Conservation (phyloP, 2,113 vertebrate species). For the Talpa occidentalis region DNA sequence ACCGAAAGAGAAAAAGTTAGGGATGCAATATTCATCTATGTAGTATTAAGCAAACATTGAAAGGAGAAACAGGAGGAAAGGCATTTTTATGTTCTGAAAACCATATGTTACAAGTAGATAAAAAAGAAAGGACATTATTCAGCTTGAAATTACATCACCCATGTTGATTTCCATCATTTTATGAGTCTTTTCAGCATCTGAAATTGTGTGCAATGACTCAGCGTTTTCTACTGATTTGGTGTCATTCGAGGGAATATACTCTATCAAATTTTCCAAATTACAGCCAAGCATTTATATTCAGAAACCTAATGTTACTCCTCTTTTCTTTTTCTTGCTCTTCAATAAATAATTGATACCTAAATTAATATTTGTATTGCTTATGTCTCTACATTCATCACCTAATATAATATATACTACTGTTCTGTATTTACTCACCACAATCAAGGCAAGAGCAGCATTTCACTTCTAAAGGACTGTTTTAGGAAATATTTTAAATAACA, state of each 20-base stretch:
- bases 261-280: background rate
- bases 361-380: background rate
- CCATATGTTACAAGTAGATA: background rate
- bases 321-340: background rate
- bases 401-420: background rate
- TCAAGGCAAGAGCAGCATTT: background rate
- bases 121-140: conserved; percentile 16
- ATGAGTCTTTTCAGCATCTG: conserved; percentile 9
- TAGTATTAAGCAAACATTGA: background rate
- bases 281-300: background rate
- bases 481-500: background rate
- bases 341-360: background rate
- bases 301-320: background rate
- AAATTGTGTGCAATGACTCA: background rate
- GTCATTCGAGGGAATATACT: background rate
- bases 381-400: background rate
- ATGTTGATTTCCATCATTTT: conserved; percentile 10
- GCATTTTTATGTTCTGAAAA: conserved; percentile 34
- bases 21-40: conserved; percentile 29
- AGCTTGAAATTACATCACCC: background rate
- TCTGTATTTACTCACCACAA: background rate
- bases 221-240: background rate
- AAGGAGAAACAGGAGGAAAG: background rate
- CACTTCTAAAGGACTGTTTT: background rate
- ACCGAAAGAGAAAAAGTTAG: background rate